Conservation (phyloP, 1,140 invertebrate genomes). For the Zaprionus davidi region DNA sequence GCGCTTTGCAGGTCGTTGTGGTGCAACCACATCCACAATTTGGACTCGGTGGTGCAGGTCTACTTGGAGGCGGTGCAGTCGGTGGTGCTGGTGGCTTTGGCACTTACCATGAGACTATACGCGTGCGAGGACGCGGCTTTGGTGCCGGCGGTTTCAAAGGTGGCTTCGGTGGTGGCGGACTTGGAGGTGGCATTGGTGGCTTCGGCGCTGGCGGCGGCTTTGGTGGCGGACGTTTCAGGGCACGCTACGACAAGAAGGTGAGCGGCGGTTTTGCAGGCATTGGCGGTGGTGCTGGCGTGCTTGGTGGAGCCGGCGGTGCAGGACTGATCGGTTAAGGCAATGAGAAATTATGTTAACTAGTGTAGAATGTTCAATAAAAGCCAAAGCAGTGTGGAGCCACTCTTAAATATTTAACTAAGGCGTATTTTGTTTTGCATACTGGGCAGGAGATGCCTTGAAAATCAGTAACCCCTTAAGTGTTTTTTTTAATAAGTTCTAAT, state of each 20-base stretch:
- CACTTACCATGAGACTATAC: constrained; percentile 68
- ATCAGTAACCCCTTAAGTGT: no score
- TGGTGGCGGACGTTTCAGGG: constrained; percentile 37
- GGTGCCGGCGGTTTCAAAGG: constrained; percentile 53
- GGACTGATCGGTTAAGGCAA: constrained; percentile 50
- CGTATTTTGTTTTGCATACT: no score
- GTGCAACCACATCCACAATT: constrained; percentile 64
- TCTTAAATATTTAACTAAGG: constrained; percentile 11
- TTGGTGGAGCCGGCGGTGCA: constrained; percentile 51
- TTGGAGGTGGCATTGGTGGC: constrained; percentile 59
- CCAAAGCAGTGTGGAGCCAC: constrained; percentile 20
- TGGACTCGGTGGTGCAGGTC: constrained; percentile 49
- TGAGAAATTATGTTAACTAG: neutral
- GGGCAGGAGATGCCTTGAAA: no score
- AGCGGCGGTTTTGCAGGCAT: constrained; percentile 41
- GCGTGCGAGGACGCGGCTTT: constrained; percentile 66
- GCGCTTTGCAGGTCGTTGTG: constrained; percentile 14
- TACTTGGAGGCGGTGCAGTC: constrained; percentile 49
- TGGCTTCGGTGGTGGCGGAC: constrained; percentile 33
- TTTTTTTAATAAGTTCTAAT: no score
- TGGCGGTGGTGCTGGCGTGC: constrained; percentile 49
- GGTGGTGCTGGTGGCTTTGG: constrained; percentile 58
- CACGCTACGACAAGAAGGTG: constrained; percentile 31
- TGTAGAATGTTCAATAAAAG: constrained; percentile 25
- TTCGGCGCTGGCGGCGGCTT: constrained; percentile 46